Percentiles rank a stretch among this genome's conserved stretches.
phyloP scores from a whole-genome alignment of 1,140 invertebrate genomes.

The Caenorhabditis briggsae region DNA sequence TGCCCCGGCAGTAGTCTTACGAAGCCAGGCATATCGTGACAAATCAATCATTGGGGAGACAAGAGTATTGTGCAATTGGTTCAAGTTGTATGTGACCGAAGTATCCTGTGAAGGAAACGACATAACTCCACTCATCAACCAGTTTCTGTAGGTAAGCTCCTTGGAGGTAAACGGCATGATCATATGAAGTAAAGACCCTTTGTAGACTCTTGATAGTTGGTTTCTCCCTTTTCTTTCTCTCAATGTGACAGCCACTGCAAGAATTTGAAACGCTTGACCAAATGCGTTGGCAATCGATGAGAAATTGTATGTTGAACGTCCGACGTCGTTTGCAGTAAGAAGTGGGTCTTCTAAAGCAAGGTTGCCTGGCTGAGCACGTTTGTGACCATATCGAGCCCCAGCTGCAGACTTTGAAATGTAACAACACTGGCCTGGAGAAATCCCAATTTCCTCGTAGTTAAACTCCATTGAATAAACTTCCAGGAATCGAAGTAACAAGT shows the following conservation, averaged over 20 bases:
- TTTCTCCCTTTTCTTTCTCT: constrained; percentile 16
- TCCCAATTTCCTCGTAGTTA: constrained; percentile 58
- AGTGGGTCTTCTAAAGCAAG: constrained; percentile 60
- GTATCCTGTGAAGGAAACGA: background rate
- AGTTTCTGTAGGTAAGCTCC: constrained; percentile 53
- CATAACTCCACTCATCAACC: constrained; percentile 56
- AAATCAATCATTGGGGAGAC: constrained; percentile 33
- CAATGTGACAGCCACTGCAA: constrained; percentile 19
- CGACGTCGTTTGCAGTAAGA: constrained; percentile 28
- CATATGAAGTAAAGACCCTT: constrained; percentile 46
- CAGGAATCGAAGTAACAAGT: constrained; percentile 60
- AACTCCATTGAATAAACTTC: constrained; percentile 59
- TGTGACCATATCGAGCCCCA: constrained; percentile 12
- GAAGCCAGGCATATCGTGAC: constrained; percentile 37
- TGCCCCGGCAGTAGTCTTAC: background rate
- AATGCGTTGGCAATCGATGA: constrained; percentile 34
- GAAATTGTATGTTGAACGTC: constrained; percentile 33
- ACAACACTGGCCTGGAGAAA: constrained; percentile 49
- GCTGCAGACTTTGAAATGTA: constrained; percentile 39
- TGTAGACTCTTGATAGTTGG: constrained; percentile 16
- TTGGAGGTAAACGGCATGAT: constrained; percentile 59
- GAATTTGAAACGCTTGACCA: constrained; percentile 35
- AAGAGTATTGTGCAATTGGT: constrained; percentile 29
- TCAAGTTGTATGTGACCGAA: background rate
- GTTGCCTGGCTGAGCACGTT: constrained; percentile 21